A percentile compares a stretch with the other conserved stretches of the same genome.
phyloP scores from a whole-genome alignment of 2,797 vertebrate genomes.

The Poeciliopsis gracilis region DNA sequence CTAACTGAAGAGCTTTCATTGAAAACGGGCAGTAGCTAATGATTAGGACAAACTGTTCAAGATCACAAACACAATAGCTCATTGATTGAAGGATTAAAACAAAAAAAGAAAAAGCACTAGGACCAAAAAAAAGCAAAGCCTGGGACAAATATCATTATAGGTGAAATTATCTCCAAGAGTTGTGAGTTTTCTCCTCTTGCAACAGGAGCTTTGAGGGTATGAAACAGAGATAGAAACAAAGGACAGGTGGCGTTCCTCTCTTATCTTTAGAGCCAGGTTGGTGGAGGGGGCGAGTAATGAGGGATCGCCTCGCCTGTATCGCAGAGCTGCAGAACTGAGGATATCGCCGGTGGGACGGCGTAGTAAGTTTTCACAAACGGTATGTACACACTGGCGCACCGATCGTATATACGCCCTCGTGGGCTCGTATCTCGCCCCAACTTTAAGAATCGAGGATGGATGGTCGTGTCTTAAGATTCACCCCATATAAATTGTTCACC shows the following conservation, averaged over 20 bases:
- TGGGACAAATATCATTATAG: conserved; percentile 13
- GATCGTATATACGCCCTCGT: conserved; percentile 18
- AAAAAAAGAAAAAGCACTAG: background rate
- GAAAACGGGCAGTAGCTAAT: conserved; percentile 21
- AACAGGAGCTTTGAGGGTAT: conserved; percentile 27
- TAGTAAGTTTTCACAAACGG: conserved; percentile 51
- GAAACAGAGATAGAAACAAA: conserved; percentile 61
- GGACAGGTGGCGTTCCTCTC: conserved; percentile 68
- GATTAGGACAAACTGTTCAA: conserved; percentile 5
- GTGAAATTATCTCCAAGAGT: conserved; percentile 37
- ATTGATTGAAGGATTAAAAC: conserved; percentile 1
- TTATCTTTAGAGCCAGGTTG: conserved; percentile 74
- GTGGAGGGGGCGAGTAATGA: conserved; percentile 66
- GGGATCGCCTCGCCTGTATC: conserved; percentile 70
- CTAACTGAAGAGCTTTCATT: conserved; percentile 10
- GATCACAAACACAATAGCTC: conserved; percentile 11
- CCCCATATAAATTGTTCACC: conserved; percentile 57
- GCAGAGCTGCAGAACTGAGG: conserved; percentile 64
- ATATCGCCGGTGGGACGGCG: conserved; percentile 64
- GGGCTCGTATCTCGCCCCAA: conserved; percentile 36
- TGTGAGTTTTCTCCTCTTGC: conserved; percentile 40
- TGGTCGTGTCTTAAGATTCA: conserved; percentile 61
- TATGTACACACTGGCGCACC: conserved; percentile 42
- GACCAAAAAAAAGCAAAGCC: conserved; percentile 13
- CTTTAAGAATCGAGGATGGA: conserved; percentile 53